phyloP scores from a whole-genome alignment of 2,797 vertebrate species.

The Gephyroberyx darwinii region DNA sequence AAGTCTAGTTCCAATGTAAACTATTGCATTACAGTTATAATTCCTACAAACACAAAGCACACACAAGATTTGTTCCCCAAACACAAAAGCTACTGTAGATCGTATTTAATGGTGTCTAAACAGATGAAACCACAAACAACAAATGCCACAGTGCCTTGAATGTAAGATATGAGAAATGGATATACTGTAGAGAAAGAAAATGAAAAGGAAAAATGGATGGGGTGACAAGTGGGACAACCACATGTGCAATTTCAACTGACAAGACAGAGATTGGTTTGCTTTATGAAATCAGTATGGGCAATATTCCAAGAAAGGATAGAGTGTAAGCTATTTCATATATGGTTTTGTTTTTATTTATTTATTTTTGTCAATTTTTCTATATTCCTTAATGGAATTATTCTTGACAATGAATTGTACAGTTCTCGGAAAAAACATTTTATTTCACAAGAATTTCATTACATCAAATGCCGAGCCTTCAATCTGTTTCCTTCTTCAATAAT shows the following conservation, averaged over 20 bases:
- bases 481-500: conserved; percentile 59
- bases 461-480: conserved; percentile 57
- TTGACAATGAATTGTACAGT: conserved; percentile 55
- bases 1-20: conserved; percentile 27
- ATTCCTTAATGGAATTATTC: conserved; percentile 60
- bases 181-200: conserved; percentile 9
- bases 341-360: background rate
- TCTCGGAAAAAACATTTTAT: conserved; percentile 41
- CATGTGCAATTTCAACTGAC: conserved; percentile 40
- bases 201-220: conserved; percentile 20
- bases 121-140: conserved; percentile 26
- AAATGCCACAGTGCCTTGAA: conserved; percentile 20
- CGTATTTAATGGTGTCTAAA: conserved; percentile 37
- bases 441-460: conserved; percentile 63
- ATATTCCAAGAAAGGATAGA: conserved; percentile 22
- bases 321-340: background rate
- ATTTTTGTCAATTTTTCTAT: conserved; percentile 72
- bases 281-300: conserved; percentile 35
- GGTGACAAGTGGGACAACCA: conserved; percentile 6
- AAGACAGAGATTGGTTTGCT: conserved; percentile 35
- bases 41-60: conserved; percentile 39
- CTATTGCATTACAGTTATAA: conserved; percentile 28
- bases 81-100: conserved; percentile 37
- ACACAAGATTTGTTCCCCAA: conserved; percentile 26
- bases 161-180: conserved; percentile 13